Percentiles rank a stretch among this genome's conserved stretches.
These are phyloP conservation scores for Larimichthys crocea DNA, from an alignment of 2,113 vertebrate genomes.

Conservation along the genomic window DNA sequence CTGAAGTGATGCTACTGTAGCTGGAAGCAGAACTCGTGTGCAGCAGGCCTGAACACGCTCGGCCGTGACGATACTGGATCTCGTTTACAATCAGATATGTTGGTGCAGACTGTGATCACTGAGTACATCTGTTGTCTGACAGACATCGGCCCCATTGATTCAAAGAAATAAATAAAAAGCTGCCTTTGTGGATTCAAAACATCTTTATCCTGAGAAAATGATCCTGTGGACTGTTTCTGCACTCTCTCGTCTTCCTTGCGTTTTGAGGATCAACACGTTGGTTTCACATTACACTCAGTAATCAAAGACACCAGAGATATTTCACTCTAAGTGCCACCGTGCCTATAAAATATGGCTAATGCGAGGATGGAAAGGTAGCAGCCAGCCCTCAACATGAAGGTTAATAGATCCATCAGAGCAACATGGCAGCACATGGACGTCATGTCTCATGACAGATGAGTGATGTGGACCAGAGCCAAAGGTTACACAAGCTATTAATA, in stretches of 20 bases:
- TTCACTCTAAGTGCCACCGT: neutral
- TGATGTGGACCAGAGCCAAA: conserved; percentile 22
- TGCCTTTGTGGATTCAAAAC: neutral
- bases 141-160: neutral
- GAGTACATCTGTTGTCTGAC: neutral
- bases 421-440: conserved; percentile 15
- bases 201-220: neutral
- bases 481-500: conserved; percentile 43
- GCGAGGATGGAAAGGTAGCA: neutral
- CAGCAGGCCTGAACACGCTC: neutral
- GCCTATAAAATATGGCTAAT: neutral
- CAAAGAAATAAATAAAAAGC: neutral
- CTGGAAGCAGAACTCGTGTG: neutral
- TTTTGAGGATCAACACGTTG: neutral
- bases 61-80: neutral
- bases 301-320: neutral
- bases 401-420: conserved; percentile 51
- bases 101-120: neutral
- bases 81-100: neutral
- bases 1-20: neutral
- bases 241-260: neutral
- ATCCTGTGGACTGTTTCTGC: neutral
- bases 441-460: conserved; percentile 11
- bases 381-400: conserved; percentile 13
- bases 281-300: neutral